Evolutionary conservation across 92 coral and sea anemone species (phyloP).

Genomic region (Paramuricea clavata): DNA sequence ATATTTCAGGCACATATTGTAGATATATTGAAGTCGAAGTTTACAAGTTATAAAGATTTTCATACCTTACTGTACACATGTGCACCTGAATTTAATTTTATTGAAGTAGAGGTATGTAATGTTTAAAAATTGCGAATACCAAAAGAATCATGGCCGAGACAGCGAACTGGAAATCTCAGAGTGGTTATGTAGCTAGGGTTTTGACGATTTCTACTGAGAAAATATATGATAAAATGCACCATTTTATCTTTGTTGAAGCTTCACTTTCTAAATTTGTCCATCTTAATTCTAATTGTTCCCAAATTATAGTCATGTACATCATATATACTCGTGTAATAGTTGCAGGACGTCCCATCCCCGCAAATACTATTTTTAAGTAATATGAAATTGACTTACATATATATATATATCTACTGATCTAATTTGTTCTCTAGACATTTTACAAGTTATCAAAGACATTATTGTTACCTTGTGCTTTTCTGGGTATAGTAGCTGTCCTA

Average conservation of each 20-base stretch:
- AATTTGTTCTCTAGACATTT: constrained; percentile 64
- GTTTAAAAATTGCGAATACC: background rate
- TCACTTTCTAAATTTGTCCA: background rate
- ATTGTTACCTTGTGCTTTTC: constrained; percentile 79
- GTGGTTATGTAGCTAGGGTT: too few species aligned
- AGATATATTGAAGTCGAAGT: constrained; percentile 92
- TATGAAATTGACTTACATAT: background rate
- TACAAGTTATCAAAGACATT: constrained; percentile 83
- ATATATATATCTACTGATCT: background rate
- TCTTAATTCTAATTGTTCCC: too few species aligned
- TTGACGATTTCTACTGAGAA: too few species aligned
- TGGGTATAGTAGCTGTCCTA: constrained; percentile 68
- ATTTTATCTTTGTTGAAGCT: background rate
- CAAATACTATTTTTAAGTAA: too few species aligned
- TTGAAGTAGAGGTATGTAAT: constrained; percentile 83
- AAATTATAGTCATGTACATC: too few species aligned
- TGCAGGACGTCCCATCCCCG: too few species aligned
- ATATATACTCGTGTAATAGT: too few species aligned
- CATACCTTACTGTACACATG: constrained; percentile 95
- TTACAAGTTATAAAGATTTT: constrained; percentile 87
- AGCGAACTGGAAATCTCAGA: too few species aligned
- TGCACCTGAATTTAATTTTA: constrained; percentile 96
- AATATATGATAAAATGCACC: too few species aligned
- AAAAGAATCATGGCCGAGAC: too few species aligned
- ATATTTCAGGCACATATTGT: constrained; percentile 90